These are phyloP conservation scores for Cephus nigrinus DNA, from an alignment of 2,888 invertebrate species.

Conservation along the genomic window DNA sequence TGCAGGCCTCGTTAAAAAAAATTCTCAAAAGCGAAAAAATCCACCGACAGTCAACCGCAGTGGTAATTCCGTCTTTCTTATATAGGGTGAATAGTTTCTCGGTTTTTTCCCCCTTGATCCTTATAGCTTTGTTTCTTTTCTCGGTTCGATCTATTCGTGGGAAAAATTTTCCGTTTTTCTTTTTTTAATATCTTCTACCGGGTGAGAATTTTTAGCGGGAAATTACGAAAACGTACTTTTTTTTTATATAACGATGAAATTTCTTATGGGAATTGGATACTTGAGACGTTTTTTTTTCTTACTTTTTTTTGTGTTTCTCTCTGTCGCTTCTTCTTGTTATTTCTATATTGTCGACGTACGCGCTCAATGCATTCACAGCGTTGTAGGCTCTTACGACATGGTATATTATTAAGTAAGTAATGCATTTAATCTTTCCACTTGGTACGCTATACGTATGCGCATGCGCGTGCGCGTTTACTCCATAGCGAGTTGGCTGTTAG, in stretches of 20 bases:
- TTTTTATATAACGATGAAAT: neutral
- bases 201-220: neutral
- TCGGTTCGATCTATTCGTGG: neutral
- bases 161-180: neutral
- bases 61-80: neutral
- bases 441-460: conserved; percentile 18
- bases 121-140: neutral
- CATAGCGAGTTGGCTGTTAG: conserved; percentile 36
- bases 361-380: neutral
- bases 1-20: conserved; percentile 21
- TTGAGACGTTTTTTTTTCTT: neutral
- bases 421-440: conserved; percentile 47
- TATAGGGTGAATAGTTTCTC: neutral
- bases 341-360: neutral
- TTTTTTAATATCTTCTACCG: neutral
- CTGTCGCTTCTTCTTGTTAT: neutral
- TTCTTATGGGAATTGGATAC: neutral
- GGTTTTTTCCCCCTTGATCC: too few species aligned
- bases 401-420: conserved; percentile 31
- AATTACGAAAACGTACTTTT: neutral
- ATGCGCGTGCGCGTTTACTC: conserved; percentile 9
- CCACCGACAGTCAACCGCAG: neutral
- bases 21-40: conserved; percentile 15
- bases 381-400: neutral
- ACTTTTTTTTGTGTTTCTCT: too few species aligned